These are phyloP conservation scores for Drosophila ohnishii DNA, from an alignment of 1,140 invertebrate genomes.

Conservation along the genomic window DNA sequence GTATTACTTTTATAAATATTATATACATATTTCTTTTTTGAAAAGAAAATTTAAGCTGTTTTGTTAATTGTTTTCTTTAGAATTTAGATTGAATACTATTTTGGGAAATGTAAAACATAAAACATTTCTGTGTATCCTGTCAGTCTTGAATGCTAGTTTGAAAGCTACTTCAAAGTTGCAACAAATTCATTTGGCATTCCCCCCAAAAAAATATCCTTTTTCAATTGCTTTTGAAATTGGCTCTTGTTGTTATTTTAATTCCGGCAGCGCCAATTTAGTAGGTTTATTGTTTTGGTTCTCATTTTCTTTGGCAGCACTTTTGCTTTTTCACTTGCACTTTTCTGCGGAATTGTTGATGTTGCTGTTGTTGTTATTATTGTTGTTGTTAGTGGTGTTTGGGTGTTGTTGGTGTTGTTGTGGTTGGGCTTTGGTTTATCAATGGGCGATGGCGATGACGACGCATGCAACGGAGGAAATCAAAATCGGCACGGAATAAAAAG, in stretches of 20 bases:
- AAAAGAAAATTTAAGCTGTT: no score
- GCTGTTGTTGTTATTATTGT: constrained; percentile 9
- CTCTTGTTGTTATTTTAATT: constrained; percentile 18
- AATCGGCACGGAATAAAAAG: constrained; percentile 56
- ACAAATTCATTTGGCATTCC: background rate
- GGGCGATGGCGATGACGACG: constrained; percentile 60
- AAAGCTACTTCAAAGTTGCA: background rate
- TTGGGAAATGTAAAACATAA: background rate
- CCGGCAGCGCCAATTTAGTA: constrained; percentile 19
- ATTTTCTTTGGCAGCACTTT: constrained; percentile 59
- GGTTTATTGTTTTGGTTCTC: constrained; percentile 35
- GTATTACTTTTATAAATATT: background rate
- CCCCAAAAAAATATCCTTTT: background rate
- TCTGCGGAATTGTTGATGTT: constrained; percentile 30
- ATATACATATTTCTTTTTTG: background rate
- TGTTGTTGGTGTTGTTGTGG: constrained; percentile 40
- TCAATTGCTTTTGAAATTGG: constrained; percentile 22
- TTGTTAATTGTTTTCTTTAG: no score
- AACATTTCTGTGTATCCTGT: background rate
- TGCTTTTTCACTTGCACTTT: constrained; percentile 67
- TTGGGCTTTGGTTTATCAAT: constrained; percentile 44
- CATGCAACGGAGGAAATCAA: constrained; percentile 75
- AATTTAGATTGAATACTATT: background rate
- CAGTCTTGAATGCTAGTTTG: background rate
- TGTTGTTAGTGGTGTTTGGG: constrained; percentile 12